Base-by-base conservation (phyloP, 2,888 invertebrate species). In the Amitus sp. region DNA sequence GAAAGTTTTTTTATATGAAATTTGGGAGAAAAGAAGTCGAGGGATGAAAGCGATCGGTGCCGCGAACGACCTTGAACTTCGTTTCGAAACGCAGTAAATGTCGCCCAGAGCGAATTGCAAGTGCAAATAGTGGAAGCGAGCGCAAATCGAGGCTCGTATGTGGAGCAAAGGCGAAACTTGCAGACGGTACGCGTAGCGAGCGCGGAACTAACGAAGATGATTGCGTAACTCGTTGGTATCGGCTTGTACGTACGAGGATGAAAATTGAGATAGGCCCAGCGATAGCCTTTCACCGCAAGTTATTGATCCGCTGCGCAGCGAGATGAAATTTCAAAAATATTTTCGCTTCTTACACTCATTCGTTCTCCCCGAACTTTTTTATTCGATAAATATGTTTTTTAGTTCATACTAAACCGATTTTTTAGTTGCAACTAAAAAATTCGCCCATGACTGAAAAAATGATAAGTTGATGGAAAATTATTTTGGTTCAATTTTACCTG, bases 41-140 rank as follows among this genome's bases (percentile, higher is more conserved):
- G 18, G 19, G 19, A n/a, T 33, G 19, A 12, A 34, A 9, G 33
- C 43, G 52, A 48, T 43, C 49, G 33, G 45, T 45, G 52, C 39
- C 34, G 27, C 47, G 20, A 19, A 43, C 47, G 70, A 67, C 76
- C 76, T 76, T 76, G 76, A 72, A 74, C 75, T 75, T 76, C 69
- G 67, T 65, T 66, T 68, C 60, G 39, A 42, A 52, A 12, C 58
- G 49, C 57, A 60, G 45, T 47, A 23, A 67, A 64, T 64, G 73
- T 72, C 71, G 73, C 73, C 69, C 55, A 64, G 63, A 70, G 71
- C 71, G 64, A 73, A 69, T 67, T 62, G 64, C 60, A 67, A 64
- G 64, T 64, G 47, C 57, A 60, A 62, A 59, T 66, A 60, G 58
- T 62, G 61, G 46, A 67, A 66, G 58, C 67, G 63, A 63, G 50